A percentile compares a stretch with the other conserved stretches of the same genome.
phyloP scores from a whole-genome alignment of 2,113 vertebrate species.

The Lamprologus speciosus region DNA sequence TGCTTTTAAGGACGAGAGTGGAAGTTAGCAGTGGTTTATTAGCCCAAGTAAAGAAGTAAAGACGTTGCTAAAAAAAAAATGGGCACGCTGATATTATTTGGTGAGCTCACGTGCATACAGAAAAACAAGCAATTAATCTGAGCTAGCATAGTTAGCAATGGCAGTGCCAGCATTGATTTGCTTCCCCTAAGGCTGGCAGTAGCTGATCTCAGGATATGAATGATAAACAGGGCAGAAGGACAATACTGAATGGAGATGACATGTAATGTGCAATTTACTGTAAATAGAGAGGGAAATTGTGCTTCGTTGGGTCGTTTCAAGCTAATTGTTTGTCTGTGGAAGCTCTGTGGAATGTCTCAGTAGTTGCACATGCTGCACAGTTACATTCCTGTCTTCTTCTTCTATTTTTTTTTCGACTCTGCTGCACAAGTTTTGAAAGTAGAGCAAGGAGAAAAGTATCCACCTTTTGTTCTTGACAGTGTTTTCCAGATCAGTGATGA shows the following conservation, averaged over 20 bases:
- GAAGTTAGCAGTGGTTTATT: background rate
- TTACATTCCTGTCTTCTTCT: background rate
- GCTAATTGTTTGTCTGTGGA: background rate
- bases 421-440: constrained; percentile 8
- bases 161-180: background rate
- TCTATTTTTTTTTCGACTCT: background rate
- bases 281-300: background rate
- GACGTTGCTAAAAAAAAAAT: background rate
- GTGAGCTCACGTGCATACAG: background rate
- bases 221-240: background rate
- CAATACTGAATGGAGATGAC: constrained; percentile 5
- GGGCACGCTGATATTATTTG: background rate
- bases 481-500: constrained; percentile 37
- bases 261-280: background rate
- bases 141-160: constrained; percentile 26
- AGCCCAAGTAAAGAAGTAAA: background rate
- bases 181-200: constrained; percentile 4
- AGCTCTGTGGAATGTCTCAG: background rate
- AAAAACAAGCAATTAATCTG: constrained; percentile 43
- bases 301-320: background rate
- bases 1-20: background rate
- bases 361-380: background rate
- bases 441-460: constrained; percentile 1
- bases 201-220: background rate
- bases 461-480: constrained; percentile 31